Conservation (phyloP, 30 jellyfish, hydroid and myxozoan genomes). For the Aurelia coerulea region DNA sequence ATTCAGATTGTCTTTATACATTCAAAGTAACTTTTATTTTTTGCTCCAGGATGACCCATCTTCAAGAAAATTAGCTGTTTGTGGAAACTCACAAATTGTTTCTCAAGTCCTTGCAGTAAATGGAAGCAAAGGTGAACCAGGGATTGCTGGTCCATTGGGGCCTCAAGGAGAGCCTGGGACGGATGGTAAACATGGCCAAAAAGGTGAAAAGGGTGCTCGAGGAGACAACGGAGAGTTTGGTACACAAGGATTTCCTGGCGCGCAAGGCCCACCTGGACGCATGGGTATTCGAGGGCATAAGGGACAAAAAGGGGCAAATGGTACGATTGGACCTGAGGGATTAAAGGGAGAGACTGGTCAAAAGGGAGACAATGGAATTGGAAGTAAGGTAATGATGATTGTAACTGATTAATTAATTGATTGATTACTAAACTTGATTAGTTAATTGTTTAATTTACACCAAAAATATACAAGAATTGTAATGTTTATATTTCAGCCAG, state of each 20-base stretch:
- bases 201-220: constrained; percentile 27
- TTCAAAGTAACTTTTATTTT: too few species aligned
- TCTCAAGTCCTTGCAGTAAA: not conserved
- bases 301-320: constrained; percentile 34
- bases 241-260: constrained; percentile 19
- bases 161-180: not conserved
- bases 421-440: too few species aligned
- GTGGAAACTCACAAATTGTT: not conserved
- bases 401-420: too few species aligned
- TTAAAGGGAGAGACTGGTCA: constrained; percentile 21
- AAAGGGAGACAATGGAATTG: constrained; percentile 27
- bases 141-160: not conserved
- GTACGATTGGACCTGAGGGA: constrained; percentile 1
- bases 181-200: not conserved
- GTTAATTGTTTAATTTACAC: too few species aligned
- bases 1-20: too few species aligned
- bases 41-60: too few species aligned
- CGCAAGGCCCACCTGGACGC: constrained; percentile 23
- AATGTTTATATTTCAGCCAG: too few species aligned
- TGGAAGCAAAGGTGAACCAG: too few species aligned
- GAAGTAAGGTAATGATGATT: constrained; percentile 16
- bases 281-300: constrained; percentile 17
- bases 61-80: constrained; percentile 1
- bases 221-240: constrained; percentile 12
- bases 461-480: too few species aligned